Percentiles rank a stretch among this genome's conserved stretches.
These are phyloP conservation scores for Micrastur ruficollis DNA, from an alignment of 2,797 vertebrate genomes.

Conservation along the genomic window DNA sequence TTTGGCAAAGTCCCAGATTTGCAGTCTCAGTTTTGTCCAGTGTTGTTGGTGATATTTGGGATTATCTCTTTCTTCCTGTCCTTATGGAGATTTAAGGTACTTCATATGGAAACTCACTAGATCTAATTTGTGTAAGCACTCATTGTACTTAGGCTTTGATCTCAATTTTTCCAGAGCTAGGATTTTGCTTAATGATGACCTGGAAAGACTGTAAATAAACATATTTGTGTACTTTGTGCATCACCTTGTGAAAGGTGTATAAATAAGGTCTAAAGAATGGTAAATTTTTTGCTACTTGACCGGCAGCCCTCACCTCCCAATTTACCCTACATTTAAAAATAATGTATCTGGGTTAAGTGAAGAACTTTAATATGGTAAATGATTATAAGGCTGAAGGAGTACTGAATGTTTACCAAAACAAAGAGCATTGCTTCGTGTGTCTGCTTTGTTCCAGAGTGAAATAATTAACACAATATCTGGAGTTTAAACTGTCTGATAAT, in stretches of 20 bases:
- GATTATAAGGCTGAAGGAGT: neutral
- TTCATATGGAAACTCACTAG: neutral
- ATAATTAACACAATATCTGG: neutral
- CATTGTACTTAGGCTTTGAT: neutral
- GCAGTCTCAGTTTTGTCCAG: neutral
- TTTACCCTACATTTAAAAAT: neutral
- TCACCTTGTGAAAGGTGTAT: neutral
- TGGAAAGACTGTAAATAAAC: neutral
- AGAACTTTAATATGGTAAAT: neutral
- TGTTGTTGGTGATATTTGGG: neutral
- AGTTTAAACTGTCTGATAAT: neutral
- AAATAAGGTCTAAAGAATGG: neutral
- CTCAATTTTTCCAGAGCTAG: neutral
- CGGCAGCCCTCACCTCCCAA: neutral
- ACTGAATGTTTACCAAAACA: neutral
- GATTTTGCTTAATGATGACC: neutral
- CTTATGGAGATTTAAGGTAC: neutral
- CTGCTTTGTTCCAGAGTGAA: neutral
- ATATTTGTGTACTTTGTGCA: neutral
- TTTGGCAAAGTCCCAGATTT: neutral
- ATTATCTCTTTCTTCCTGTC: neutral
- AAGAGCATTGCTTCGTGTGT: neutral
- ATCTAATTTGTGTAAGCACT: neutral
- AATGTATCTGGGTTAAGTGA: neutral
- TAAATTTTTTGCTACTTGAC: neutral